Base-by-base conservation (phyloP, 2,888 invertebrate species). In the Meandrusa payeni region DNA sequence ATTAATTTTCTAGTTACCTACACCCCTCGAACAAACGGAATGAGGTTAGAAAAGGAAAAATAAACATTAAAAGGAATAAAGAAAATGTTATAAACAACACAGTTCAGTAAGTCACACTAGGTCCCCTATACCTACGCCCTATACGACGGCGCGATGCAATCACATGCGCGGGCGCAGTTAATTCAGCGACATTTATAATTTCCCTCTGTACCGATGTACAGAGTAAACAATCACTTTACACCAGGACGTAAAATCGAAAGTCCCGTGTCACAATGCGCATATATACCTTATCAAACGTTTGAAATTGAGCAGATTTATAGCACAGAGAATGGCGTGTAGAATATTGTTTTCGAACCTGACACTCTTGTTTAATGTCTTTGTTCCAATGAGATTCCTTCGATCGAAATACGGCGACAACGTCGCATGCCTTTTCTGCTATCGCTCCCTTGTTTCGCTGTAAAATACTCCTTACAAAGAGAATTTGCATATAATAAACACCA, bases 291-390 rank as follows among this genome's bases (percentile, higher is more conserved):
- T 50, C 34, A 36, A 19, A 23, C 28, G 24, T 28, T 12, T 45
- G 17, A 29, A 34, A 49, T 50, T 55, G 46, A 52, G 55, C 64
- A 76, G 68, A 81, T 82, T 81, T 81, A 81, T 76, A 76, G 62
- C 67, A 69, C 70, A 60, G 52, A 62, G 63, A 65, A 71, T 66
- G 71, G 75, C 72, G 76, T 72, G 70, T 70, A 71, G 75, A 77
- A 80, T 77, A 79, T 76, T 76, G 79, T 77, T 71, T 69, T 76
- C 69, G 62, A 68, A 69, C 71, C 61, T 68, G 76, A 79, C 74
- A 67, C 60, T 63, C 59, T 57, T 70, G 73, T 72, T 73, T 79
- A 79, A 81, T 79, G 83, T 82, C 82, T 82, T 76, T 76, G 77
- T 83, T 81, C 57, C 68, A 68, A 67, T 67, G 64, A 62, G 62